phyloP scores from a whole-genome alignment of 2,888 invertebrate species.

The Hanleya hanleyi region DNA sequence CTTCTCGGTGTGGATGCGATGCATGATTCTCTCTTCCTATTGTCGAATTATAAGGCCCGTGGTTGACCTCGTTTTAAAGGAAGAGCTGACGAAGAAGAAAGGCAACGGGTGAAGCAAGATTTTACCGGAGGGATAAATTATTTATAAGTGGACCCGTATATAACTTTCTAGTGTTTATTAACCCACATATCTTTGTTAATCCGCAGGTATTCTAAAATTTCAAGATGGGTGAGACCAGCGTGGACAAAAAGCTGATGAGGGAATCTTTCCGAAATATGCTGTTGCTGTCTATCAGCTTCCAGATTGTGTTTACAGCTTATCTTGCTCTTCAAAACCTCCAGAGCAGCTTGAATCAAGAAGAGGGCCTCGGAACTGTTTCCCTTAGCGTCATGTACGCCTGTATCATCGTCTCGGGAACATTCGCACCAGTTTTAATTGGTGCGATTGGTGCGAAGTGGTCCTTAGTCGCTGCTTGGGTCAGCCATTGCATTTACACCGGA shows the following conservation, averaged over 20 bases:
- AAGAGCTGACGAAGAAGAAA: no score
- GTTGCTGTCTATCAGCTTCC: slow-evolving; percentile 57
- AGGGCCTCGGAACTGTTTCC: slow-evolving; percentile 57
- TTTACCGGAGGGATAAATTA: no score
- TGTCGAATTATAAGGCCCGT: no score
- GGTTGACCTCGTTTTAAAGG: no score
- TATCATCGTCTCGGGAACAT: slow-evolving; percentile 62
- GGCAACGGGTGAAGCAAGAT: no score
- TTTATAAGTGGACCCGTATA: no score
- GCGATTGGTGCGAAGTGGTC: slow-evolving; percentile 58
- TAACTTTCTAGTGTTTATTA: no score
- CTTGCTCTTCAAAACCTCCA: slow-evolving; percentile 65
- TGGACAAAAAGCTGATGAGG: background rate
- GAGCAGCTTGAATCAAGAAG: slow-evolving; percentile 61
- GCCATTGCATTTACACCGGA: slow-evolving; percentile 58
- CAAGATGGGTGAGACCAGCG: no score
- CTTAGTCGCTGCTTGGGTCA: slow-evolving; percentile 52
- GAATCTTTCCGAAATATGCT: slow-evolving; percentile 37
- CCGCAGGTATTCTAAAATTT: no score
- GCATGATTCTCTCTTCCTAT: no score
- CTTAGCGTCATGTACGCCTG: slow-evolving; percentile 62
- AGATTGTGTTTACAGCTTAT: slow-evolving; percentile 62
- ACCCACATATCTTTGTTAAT: no score
- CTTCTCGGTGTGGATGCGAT: no score
- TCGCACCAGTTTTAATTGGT: slow-evolving; percentile 60